Base-by-base conservation (phyloP, 30 jellyfish, hydroid and myxozoan genomes). In the Catostylus mosaicus region DNA sequence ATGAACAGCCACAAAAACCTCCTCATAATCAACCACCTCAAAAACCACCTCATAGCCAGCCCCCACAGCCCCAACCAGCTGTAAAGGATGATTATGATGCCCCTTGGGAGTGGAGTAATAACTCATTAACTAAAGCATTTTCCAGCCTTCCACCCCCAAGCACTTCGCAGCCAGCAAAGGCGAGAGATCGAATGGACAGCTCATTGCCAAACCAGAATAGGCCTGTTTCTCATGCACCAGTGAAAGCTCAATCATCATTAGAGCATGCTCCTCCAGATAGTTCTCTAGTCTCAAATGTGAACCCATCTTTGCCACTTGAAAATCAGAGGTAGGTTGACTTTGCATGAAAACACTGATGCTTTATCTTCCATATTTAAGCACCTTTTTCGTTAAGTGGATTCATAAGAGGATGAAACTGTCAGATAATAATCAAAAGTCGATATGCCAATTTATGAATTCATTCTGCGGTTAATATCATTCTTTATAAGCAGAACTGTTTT, bases 21-120 rank as follows among this genome's bases (percentile, higher is more conserved):
- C 84, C 66, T 1, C 30, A 16, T 30, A 52, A 50, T 30, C 90
- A 68, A 24, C 88, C 83, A 11, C 52, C 36, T 8, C 59, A 20
- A 52, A 83, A 60, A 30, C 77, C 78, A 8, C 87, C 73, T 56
- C 57, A 77, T 14, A 66, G 22, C n/a, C 85, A 48, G 36, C 34
- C 64, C 37, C 86, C 76, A n/a, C 78, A 61, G 56, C 71, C 76
- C 12, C 47, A 54, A n/a, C 38, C 37, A 2, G 7, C 84, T 19
- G 75, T 62, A n/a, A 48, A 50, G 18, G 96, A 91, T 71, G 96
- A 84, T 67, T 91, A 91, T 72, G 98, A 91, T 74, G 94, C 98
- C 29, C 98, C 98, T 0, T 91, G 98, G 98, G 98, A 91, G 71
- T 91, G 98, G 98, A 80, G 70, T 30, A 63, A 66, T 12, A 57